Conservation (phyloP, 92 coral and sea anemone species). For the Porites cylindrica region DNA sequence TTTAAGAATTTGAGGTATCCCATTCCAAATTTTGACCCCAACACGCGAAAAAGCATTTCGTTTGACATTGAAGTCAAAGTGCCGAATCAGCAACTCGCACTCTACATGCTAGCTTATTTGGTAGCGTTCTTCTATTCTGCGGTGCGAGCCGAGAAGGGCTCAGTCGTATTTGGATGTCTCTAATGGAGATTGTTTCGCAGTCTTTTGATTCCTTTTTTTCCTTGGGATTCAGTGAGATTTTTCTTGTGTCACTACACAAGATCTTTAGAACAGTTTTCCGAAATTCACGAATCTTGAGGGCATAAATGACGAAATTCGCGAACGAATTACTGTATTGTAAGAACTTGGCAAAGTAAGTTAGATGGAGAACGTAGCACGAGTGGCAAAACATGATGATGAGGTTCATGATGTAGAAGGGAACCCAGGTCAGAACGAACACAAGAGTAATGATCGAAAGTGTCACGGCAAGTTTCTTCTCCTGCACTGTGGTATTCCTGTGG, state of each 20-base stretch:
- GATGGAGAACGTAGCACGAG: slow-evolving; percentile 55
- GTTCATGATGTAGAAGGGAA: slow-evolving; percentile 85
- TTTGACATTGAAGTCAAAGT: too few relatives aligned
- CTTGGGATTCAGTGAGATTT: background rate
- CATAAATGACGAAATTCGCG: slow-evolving; percentile 84
- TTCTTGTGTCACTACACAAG: slow-evolving; percentile 40
- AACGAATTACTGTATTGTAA: slow-evolving; percentile 85
- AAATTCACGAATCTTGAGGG: slow-evolving; percentile 85
- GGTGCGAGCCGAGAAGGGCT: background rate
- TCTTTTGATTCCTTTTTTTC: background rate
- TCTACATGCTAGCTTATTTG: too few relatives aligned
- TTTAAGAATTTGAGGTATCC: too few relatives aligned
- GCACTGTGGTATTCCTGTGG: slow-evolving; percentile 75
- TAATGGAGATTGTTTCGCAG: slow-evolving; percentile 12
- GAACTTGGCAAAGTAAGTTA: slow-evolving; percentile 77
- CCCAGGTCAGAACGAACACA: slow-evolving; percentile 82
- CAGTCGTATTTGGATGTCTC: slow-evolving; percentile 18
- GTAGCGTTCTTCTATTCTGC: background rate
- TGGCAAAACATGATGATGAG: slow-evolving; percentile 71
- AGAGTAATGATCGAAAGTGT: slow-evolving; percentile 79
- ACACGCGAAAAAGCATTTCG: too few relatives aligned
- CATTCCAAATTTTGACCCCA: too few relatives aligned
- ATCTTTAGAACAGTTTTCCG: slow-evolving; percentile 69
- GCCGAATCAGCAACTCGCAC: too few relatives aligned
- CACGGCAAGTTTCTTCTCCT: slow-evolving; percentile 82